These are phyloP conservation scores for Brenthis hecate DNA, from an alignment of 2,888 invertebrate genomes.

Conservation along the genomic window DNA sequence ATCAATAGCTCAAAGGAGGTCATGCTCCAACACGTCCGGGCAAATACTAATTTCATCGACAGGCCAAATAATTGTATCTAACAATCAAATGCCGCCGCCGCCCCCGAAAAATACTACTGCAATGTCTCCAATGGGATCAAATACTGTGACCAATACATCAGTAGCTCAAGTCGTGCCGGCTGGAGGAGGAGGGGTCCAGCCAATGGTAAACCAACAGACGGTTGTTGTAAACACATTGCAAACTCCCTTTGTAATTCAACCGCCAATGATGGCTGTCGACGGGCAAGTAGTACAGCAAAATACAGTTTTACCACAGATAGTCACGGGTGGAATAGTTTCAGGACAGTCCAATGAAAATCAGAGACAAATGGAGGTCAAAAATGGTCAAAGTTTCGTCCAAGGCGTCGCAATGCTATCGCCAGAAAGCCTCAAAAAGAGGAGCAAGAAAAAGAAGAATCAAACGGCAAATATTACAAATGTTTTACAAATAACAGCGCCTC, in stretches of 20 bases:
- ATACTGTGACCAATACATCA: slow-evolving; percentile 85
- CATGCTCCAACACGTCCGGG: slow-evolving; percentile 74
- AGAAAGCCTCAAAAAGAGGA: slow-evolving; percentile 85
- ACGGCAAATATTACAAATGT: slow-evolving; percentile 87
- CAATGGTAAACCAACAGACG: slow-evolving; percentile 88
- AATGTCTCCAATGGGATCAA: slow-evolving; percentile 84
- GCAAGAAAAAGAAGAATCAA: slow-evolving; percentile 88
- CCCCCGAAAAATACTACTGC: slow-evolving; percentile 81
- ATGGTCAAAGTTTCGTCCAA: slow-evolving; percentile 64
- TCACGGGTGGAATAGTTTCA: slow-evolving; percentile 84
- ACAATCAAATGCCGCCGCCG: slow-evolving; percentile 85
- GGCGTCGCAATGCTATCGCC: slow-evolving; percentile 84
- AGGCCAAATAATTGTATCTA: slow-evolving; percentile 88
- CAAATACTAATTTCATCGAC: slow-evolving; percentile 90
- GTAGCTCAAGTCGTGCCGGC: slow-evolving; percentile 85
- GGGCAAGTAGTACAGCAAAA: slow-evolving; percentile 87
- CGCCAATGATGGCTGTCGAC: slow-evolving; percentile 89
- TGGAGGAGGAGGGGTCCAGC: slow-evolving; percentile 83
- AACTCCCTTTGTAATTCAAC: slow-evolving; percentile 90
- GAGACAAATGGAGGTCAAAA: slow-evolving; percentile 82
- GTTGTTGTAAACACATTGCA: slow-evolving; percentile 91
- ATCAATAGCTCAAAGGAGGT: slow-evolving; percentile 55
- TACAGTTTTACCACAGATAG: slow-evolving; percentile 86
- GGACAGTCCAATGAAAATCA: slow-evolving; percentile 75
- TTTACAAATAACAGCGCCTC: slow-evolving; percentile 85